These are phyloP conservation scores for Vimba vimba DNA, from an alignment of 2,113 vertebrate genomes.

Conservation along the genomic window DNA sequence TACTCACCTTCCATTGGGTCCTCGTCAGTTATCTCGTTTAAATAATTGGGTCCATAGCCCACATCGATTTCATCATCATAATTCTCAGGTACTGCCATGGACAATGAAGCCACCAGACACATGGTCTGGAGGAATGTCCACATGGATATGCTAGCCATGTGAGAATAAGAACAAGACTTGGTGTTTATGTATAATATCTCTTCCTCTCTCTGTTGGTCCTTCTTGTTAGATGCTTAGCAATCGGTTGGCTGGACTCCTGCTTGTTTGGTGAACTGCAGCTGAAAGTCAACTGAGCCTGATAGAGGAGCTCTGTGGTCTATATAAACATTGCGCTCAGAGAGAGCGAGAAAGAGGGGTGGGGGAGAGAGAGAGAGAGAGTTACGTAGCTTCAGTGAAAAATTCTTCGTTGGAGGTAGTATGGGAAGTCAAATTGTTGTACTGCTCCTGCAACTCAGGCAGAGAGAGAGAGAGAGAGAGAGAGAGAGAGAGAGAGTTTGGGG, in stretches of 20 bases:
- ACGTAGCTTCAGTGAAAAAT: constrained; percentile 75
- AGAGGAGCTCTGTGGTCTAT: constrained; percentile 53
- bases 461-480: background rate
- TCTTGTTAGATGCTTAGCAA: constrained; percentile 72
- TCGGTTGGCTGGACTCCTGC: constrained; percentile 66
- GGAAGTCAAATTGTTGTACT: constrained; percentile 76
- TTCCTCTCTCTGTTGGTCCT: constrained; percentile 44
- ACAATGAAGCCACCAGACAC: constrained; percentile 66
- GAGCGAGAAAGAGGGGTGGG: constrained; percentile 49
- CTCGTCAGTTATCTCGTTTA: constrained; percentile 75
- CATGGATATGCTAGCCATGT: constrained; percentile 66
- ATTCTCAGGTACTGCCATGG: constrained; percentile 62
- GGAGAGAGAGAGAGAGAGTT: constrained; percentile 52
- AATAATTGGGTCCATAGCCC: constrained; percentile 77
- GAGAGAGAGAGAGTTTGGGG: constrained; percentile 1
- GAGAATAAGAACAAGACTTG: constrained; percentile 6
- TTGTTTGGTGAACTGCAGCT: constrained; percentile 56
- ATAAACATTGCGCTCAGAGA: constrained; percentile 60
- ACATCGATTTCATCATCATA: constrained; percentile 77
- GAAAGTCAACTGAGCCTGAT: constrained; percentile 54
- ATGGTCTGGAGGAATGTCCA: constrained; percentile 68
- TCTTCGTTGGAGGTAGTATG: constrained; percentile 77
- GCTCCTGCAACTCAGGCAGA: constrained; percentile 62
- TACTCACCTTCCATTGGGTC: constrained; percentile 70
- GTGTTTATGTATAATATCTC: constrained; percentile 6